Percentiles rank a stretch among this genome's conserved stretches.
These are phyloP conservation scores for Tipula vernalis DNA, from an alignment of 2,888 invertebrate genomes.

Conservation along the genomic window DNA sequence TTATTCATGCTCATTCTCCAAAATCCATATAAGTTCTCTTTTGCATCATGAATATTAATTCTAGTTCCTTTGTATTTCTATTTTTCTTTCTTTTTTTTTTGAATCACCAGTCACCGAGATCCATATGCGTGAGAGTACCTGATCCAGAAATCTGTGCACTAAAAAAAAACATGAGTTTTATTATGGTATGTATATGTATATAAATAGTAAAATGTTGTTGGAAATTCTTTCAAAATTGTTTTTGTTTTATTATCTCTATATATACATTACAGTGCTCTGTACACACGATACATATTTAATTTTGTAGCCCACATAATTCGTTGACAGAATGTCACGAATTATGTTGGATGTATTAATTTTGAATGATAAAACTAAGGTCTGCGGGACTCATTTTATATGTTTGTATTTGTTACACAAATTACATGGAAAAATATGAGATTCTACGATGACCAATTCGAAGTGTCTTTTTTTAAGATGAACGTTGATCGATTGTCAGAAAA, in stretches of 20 bases:
- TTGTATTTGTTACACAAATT: too few relatives aligned
- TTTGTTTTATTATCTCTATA: neutral
- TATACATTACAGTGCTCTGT: neutral
- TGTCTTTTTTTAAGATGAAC: too few relatives aligned
- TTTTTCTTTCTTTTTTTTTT: neutral
- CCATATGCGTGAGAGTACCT: neutral
- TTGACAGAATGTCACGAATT: too few relatives aligned
- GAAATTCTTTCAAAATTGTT: neutral
- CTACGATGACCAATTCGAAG: too few relatives aligned
- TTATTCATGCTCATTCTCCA: neutral
- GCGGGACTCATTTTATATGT: too few relatives aligned
- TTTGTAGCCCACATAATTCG: neutral
- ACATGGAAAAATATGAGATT: too few relatives aligned
- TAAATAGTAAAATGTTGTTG: neutral
- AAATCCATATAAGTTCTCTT: neutral
- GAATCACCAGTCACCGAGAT: neutral
- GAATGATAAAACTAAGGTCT: too few relatives aligned
- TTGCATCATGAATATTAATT: neutral
- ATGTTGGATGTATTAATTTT: too few relatives aligned
- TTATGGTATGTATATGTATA: neutral
- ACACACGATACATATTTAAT: neutral
- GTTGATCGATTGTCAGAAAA: too few relatives aligned
- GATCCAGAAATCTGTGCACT: neutral
- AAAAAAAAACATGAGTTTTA: neutral
- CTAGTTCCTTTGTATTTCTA: neutral